These are phyloP conservation scores for Bicyclus anynana DNA, from an alignment of 1,140 invertebrate species.

Conservation along the genomic window DNA sequence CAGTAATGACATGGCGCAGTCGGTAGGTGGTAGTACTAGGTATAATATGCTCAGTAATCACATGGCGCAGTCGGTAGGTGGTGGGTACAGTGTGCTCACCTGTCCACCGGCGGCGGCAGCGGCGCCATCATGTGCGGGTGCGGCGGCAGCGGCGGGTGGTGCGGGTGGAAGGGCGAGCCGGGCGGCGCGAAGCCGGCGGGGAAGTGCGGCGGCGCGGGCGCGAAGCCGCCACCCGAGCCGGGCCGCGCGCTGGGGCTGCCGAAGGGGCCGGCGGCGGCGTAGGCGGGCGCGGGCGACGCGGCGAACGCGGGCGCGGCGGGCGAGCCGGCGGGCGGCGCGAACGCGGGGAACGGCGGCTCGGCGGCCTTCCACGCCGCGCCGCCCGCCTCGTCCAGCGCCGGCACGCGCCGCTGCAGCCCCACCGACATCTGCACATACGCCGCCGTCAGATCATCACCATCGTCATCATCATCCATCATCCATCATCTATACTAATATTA, in stretches of 20 bases:
- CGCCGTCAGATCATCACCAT: no score
- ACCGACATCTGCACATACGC: constrained; percentile 60
- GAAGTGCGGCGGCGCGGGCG: constrained; percentile 52
- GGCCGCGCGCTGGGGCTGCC: constrained; percentile 59
- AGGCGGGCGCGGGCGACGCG: constrained; percentile 62
- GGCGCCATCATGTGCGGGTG: constrained; percentile 73
- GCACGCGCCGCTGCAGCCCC: constrained; percentile 69
- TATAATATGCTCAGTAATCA: no score
- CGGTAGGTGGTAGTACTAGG: no score
- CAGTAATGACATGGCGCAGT: no score
- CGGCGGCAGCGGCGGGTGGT: constrained; percentile 63
- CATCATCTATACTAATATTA: no score
- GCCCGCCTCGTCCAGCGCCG: constrained; percentile 62
- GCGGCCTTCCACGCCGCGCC: constrained; percentile 61
- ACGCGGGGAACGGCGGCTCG: constrained; percentile 60
- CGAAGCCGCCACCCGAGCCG: constrained; percentile 58
- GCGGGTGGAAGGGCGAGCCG: constrained; percentile 65
- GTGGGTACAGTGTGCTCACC: constrained; percentile 46
- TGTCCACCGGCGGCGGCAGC: constrained; percentile 67
- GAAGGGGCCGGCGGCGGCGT: constrained; percentile 59
- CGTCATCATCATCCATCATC: no score
- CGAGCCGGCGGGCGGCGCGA: constrained; percentile 65
- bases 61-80: no score
- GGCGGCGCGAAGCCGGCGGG: constrained; percentile 61
- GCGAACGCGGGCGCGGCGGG: constrained; percentile 65